Evolutionary conservation across 1,140 invertebrate species (phyloP).

Genomic region (Bradysia coprophila): DNA sequence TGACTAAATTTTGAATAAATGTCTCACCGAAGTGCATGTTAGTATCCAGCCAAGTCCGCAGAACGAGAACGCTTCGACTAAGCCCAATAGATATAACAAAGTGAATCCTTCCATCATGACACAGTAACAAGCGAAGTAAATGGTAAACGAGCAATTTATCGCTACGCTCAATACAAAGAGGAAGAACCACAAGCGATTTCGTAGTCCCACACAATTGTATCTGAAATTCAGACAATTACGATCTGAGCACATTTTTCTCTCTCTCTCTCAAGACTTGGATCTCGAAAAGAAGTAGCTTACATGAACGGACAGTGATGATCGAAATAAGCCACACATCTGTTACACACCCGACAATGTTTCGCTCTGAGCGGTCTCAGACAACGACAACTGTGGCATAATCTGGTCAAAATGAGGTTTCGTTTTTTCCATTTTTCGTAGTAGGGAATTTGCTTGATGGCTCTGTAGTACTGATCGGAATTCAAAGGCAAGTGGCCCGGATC

Average conservation of each 20-base stretch:
- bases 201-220: slow-evolving; percentile 80
- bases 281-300: too few relatives aligned
- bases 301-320: slow-evolving; percentile 93
- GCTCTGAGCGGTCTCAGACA: slow-evolving; percentile 69
- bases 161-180: slow-evolving; percentile 71
- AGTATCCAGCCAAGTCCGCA: slow-evolving; percentile 72
- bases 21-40: slow-evolving; percentile 68
- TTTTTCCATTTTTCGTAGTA: slow-evolving; percentile 82
- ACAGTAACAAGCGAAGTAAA: slow-evolving; percentile 77
- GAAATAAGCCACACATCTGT: slow-evolving; percentile 79
- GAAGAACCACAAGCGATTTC: slow-evolving; percentile 82
- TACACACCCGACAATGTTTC: slow-evolving; percentile 83
- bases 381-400: slow-evolving; percentile 78
- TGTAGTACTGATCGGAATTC: slow-evolving; percentile 75
- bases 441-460: slow-evolving; percentile 74
- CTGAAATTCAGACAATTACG: too few relatives aligned
- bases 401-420: slow-evolving; percentile 61
- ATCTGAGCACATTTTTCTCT: too few relatives aligned
- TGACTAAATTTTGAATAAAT: slow-evolving; percentile 3
- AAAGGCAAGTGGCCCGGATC: slow-evolving; percentile 78
- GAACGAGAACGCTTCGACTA: slow-evolving; percentile 65
- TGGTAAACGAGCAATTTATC: slow-evolving; percentile 67
- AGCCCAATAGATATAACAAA: slow-evolving; percentile 56
- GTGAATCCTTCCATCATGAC: slow-evolving; percentile 71
- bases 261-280: too few relatives aligned